Base-by-base conservation (phyloP, 2,888 invertebrate genomes). In the Perizoma affinitatum region DNA sequence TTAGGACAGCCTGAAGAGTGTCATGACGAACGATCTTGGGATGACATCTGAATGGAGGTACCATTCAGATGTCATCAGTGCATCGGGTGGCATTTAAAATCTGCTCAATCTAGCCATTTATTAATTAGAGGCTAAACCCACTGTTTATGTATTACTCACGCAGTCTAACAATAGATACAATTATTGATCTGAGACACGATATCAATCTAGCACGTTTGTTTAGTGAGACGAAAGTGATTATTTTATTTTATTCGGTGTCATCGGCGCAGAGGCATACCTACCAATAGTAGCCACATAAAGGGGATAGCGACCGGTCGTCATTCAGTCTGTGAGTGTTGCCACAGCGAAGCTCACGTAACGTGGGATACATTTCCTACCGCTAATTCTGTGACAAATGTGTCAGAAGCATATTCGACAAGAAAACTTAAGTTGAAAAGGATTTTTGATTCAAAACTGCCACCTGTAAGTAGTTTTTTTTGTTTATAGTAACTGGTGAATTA, bases 261-360 rank as follows among this genome's bases (percentile, higher is more conserved):
- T 78, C 74, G 76, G 69, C 72, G 70, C 78, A 72, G 70, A 70
- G 82, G 80, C 80, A 82, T 84, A 87, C 89, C 86, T 86, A 88
- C 88, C 87, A 84, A 82, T 83, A 80, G 80, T 78, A 83, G 47
- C 42, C 79, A 77, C 80, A 86, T 88, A 88, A 90, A 90, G 88
- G 88, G 84, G 88, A 87, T 89, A 83, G 83, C 86, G 80, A 76
- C 78, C 80, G 84, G 83, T 80, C 80, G 83, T 82, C 86, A 80
- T 79, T 84, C 85, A 88, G 84, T 89, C 76, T 76, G 74, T 58
- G 83, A 78, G 74, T 73, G 78, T 78, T 83, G 80, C 68, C 67
- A 65, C 72, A 74, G 69, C 74, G 70, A 69, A 45, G 9, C 57
- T 62, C 71, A 82, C 85, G 82, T 74, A 69, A 69, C 76, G 78